Evolutionary conservation across 2,888 invertebrate genomes (phyloP).

Genomic region (Andrena bicolor): DNA sequence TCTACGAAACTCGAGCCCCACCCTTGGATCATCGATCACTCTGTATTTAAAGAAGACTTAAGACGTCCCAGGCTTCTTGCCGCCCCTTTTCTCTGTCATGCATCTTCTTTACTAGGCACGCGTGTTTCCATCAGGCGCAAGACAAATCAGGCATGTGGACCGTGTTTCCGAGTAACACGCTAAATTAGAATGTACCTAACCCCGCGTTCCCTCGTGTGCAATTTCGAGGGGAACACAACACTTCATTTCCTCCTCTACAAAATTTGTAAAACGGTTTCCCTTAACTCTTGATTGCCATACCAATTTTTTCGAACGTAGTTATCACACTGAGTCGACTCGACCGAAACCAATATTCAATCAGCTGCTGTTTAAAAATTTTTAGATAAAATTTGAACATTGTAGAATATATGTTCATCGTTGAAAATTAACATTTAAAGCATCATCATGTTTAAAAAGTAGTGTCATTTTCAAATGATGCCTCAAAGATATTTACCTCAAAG

Average conservation of each 20-base stretch:
- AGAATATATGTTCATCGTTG: no score
- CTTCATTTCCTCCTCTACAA: background rate
- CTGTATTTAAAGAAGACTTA: constrained; percentile 58
- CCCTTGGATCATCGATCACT: constrained; percentile 58
- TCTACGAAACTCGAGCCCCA: constrained; percentile 14
- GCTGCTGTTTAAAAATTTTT: no score
- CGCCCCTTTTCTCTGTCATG: constrained; percentile 8
- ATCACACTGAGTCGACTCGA: no score
- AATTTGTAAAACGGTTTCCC: no score
- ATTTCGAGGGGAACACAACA: background rate
- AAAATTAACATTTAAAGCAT: no score
- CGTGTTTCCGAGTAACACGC: constrained; percentile 41
- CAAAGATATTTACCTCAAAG: no score
- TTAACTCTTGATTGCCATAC: no score
- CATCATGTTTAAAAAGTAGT: no score
- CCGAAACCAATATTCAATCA: no score
- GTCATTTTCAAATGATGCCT: no score
- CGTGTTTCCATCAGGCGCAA: constrained; percentile 37
- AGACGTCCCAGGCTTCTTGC: constrained; percentile 15
- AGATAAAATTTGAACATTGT: no score
- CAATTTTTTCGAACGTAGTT: no score
- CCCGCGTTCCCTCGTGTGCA: background rate
- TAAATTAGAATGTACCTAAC: constrained; percentile 37
- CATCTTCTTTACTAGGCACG: constrained; percentile 27
- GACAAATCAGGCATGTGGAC: constrained; percentile 35